Evolutionary conservation across 2,888 invertebrate genomes (phyloP).

Genomic region (Sylvicola cinctus): DNA sequence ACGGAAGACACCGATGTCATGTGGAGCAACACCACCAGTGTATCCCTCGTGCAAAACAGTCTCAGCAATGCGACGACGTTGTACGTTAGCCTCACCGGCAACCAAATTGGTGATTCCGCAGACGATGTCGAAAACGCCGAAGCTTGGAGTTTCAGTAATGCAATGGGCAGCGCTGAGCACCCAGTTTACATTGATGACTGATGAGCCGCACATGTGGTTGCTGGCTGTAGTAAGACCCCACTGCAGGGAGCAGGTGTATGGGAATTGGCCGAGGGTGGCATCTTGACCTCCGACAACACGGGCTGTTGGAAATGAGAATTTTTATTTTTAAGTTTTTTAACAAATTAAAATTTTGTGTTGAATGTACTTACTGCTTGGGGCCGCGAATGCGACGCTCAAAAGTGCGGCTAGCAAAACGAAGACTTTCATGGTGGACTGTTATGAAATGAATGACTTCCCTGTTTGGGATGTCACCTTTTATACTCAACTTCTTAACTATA

Average conservation of each 20-base stretch:
- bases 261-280: constrained; percentile 5
- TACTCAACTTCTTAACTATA: too few relatives aligned
- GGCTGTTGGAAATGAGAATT: background rate
- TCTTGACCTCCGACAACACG: constrained; percentile 8
- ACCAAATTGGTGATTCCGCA: background rate
- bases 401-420: too few relatives aligned
- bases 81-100: constrained; percentile 1
- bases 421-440: too few relatives aligned
- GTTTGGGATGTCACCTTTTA: too few relatives aligned
- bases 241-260: constrained; percentile 5
- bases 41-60: constrained; percentile 1
- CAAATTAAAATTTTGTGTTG: too few relatives aligned
- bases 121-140: constrained; percentile 3
- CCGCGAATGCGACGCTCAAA: too few relatives aligned
- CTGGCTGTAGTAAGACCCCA: background rate
- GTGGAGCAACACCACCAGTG: constrained; percentile 6
- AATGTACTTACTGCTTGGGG: too few relatives aligned
- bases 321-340: too few relatives aligned
- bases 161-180: constrained; percentile 10
- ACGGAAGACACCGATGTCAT: constrained; percentile 8
- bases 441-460: too few relatives aligned
- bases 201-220: constrained; percentile 6
- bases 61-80: background rate
- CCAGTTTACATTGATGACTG: constrained; percentile 8
- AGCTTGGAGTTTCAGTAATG: constrained; percentile 4